Base-by-base conservation (phyloP, 2,888 invertebrate species). In the Brenthis ino region DNA sequence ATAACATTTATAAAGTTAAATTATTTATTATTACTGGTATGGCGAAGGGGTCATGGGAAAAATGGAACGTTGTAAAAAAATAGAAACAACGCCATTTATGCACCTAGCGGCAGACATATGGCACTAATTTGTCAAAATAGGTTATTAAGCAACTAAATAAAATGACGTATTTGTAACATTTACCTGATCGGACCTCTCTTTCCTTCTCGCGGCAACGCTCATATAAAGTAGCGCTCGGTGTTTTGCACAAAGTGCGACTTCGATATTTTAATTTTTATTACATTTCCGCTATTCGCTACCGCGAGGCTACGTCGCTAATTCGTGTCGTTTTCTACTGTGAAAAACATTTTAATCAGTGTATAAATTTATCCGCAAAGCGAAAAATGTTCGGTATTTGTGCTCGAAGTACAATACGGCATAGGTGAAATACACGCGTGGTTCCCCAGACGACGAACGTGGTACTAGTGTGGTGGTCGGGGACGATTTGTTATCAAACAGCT, bases 41-140 rank as follows among this genome's bases (percentile, higher is more conserved):
- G 24, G 2, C 16, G 50, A 50, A 13, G 12, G 28, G 16, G 51
- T 24, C 13, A 54, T 5, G 43, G 20, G 63, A 75, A 63, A 75
- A 85, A 81, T 71, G 86, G 78, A 88, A 83, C 82, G 80, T 78
- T 71, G 69, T 68, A 75, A 77, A 77, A 78, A 75, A 79, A 77
- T 73, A 74, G 73, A 72, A 72, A 65, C 77, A 85, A 85, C 87
- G 88, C 88, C 79, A 74, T 77, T 76, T 77, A 75, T 76, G 79
- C 83, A 72, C 81, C 93, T 88, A 77, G 88, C 84, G 91, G 91
- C 83, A 91, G 89, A 89, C 89, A 84, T 80, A 80, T 1, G 57
- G 86, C 74, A 92, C 85, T 88, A 90, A 84, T 87, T 92, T 87
- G 93, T 93, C 91, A 93, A 93, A 93, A 93, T 92, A 92, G 88